phyloP scores from a whole-genome alignment of 2,113 vertebrate genomes.

The Carlito syrichta region DNA sequence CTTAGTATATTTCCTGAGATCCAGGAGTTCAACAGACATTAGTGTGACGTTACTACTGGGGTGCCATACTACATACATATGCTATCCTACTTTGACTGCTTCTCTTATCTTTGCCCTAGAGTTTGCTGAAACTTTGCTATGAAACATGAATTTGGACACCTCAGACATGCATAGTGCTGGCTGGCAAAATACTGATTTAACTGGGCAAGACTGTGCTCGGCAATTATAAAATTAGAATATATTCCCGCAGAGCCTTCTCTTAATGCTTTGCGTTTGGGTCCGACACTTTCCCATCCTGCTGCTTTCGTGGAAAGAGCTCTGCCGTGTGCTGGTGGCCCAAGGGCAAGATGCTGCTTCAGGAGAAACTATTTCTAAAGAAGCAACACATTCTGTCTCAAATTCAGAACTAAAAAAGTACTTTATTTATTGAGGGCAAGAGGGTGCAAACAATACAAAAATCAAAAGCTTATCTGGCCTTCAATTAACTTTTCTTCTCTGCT shows the following conservation, averaged over 20 bases:
- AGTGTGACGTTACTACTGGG: not conserved
- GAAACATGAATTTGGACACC: not conserved
- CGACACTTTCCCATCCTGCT: not conserved
- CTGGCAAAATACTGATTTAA: not conserved
- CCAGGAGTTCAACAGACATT: not conserved
- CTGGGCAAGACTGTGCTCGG: not conserved
- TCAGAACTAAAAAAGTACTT: constrained; percentile 60
- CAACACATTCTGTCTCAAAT: not conserved
- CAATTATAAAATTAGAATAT: not conserved
- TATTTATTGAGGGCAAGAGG: constrained; percentile 66
- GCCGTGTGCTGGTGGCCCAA: not conserved
- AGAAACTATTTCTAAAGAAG: constrained; percentile 12
- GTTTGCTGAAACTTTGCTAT: not conserved
- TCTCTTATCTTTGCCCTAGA: not conserved
- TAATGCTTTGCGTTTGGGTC: not conserved
- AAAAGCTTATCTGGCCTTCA: constrained; percentile 60
- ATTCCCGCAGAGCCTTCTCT: not conserved
- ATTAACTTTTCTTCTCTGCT: constrained; percentile 34
- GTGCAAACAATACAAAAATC: constrained; percentile 59
- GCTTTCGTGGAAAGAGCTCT: not conserved
- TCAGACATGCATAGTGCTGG: not conserved
- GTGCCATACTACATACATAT: not conserved
- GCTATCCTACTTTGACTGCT: not conserved
- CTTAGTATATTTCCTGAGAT: not conserved
- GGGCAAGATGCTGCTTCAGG: not conserved